Evolutionary conservation across 2,797 vertebrate species (phyloP).

Genomic region (Liparis tanakae): DNA sequence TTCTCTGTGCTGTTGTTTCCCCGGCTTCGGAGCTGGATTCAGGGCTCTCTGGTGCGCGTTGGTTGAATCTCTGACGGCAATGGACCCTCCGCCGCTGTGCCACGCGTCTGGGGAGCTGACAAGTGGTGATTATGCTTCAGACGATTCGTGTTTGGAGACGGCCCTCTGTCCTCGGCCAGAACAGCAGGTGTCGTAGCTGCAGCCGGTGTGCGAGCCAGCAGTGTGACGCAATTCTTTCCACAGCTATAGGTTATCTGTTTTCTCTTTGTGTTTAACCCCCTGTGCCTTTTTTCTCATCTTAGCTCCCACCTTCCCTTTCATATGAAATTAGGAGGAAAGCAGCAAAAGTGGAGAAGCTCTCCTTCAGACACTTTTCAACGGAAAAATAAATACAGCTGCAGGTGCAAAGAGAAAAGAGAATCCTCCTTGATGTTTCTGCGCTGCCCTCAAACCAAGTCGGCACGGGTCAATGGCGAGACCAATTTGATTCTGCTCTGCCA

Average conservation of each 20-base stretch:
- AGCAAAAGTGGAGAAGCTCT: constrained; percentile 25
- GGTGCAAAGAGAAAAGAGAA: constrained; percentile 14
- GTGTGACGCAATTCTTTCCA: constrained; percentile 33
- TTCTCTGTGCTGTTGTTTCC: constrained; percentile 68
- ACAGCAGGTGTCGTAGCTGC: constrained; percentile 59
- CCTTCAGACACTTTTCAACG: constrained; percentile 16
- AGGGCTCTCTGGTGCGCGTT: constrained; percentile 69
- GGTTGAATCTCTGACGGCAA: constrained; percentile 72
- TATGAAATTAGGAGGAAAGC: constrained; percentile 29
- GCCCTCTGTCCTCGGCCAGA: constrained; percentile 53
- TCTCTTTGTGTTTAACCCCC: background rate
- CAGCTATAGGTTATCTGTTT: constrained; percentile 14
- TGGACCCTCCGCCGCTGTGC: constrained; percentile 66
- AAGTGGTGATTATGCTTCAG: constrained; percentile 73
- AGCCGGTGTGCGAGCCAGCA: constrained; percentile 37
- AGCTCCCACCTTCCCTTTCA: constrained; percentile 29
- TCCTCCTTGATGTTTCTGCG: constrained; percentile 19
- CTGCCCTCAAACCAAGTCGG: constrained; percentile 49
- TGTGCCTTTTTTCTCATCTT: constrained; percentile 14
- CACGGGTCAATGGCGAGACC: constrained; percentile 63
- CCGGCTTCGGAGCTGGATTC: constrained; percentile 60
- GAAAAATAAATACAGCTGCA: constrained; percentile 34
- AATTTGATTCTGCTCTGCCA: constrained; percentile 64
- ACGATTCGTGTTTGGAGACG: constrained; percentile 65
- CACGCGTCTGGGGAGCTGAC: constrained; percentile 64